Percentiles rank a stretch among this genome's conserved stretches.
phyloP scores from a whole-genome alignment of 2,797 vertebrate genomes.

The Anniella stebbinsi region DNA sequence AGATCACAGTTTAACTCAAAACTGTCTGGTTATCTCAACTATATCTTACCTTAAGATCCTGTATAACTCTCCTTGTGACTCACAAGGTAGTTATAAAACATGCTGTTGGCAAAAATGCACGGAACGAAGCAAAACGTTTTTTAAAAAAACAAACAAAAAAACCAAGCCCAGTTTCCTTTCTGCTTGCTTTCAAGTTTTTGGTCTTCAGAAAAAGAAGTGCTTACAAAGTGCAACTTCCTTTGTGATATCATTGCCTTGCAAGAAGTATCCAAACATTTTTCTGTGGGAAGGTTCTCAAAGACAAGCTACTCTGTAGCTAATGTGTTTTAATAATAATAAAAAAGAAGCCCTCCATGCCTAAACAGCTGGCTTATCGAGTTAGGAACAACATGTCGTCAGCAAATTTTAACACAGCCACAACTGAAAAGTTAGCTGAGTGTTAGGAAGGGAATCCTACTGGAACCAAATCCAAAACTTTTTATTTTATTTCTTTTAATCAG shows the following conservation, averaged over 20 bases:
- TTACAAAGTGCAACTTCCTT: conserved; percentile 63
- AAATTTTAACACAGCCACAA: conserved; percentile 61
- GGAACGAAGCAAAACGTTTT: conserved; percentile 55
- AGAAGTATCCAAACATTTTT: conserved; percentile 50
- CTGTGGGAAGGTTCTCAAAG: conserved; percentile 50
- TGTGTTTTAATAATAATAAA: conserved; percentile 34
- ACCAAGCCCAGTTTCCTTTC: conserved; percentile 54
- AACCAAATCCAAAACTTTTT: background rate
- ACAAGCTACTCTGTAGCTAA: conserved; percentile 47
- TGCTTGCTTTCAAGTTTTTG: conserved; percentile 64
- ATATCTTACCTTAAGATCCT: background rate
- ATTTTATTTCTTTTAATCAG: background rate
- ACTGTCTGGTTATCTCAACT: background rate
- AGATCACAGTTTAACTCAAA: background rate
- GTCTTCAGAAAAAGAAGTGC: conserved; percentile 54
- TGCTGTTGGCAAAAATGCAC: conserved; percentile 50
- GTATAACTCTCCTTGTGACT: background rate
- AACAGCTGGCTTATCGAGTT: conserved; percentile 62
- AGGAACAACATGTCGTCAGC: conserved; percentile 73
- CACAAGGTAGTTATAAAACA: background rate
- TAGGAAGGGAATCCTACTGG: conserved; percentile 29
- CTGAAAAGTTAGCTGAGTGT: conserved; percentile 53
- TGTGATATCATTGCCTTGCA: conserved; percentile 20
- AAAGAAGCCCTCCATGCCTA: conserved; percentile 50
- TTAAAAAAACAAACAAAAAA: background rate